Conservation (phyloP, 2,113 vertebrate genomes). For the Malurus alboscapulatus region DNA sequence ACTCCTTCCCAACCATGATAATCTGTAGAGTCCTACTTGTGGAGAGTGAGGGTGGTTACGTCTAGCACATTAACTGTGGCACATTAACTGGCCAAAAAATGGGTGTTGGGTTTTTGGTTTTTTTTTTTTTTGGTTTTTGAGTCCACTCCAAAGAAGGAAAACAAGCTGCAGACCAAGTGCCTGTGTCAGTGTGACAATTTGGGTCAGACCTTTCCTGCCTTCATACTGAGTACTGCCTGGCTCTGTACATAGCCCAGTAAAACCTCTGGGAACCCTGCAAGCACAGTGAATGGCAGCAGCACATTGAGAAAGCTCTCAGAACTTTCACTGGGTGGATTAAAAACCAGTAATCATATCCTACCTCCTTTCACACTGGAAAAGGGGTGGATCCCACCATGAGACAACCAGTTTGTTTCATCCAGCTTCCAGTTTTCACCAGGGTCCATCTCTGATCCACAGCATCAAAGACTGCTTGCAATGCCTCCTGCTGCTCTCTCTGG, state of each 20-base stretch:
- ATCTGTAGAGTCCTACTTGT: not conserved
- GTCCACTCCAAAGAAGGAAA: not conserved
- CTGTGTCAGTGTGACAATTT: not conserved
- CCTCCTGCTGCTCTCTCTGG: slow-evolving; percentile 3
- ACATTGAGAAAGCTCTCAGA: not conserved
- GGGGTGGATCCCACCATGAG: slow-evolving; percentile 68
- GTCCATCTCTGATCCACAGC: slow-evolving; percentile 71
- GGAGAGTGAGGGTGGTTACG: not conserved
- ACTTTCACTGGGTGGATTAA: not conserved
- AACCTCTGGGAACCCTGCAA: not conserved
- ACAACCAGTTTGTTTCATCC: slow-evolving; percentile 76
- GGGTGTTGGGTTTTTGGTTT: accelerated
- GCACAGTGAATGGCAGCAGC: not conserved
- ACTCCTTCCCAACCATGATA: not conserved
- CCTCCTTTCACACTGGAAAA: slow-evolving; percentile 66
- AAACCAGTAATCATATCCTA: slow-evolving; percentile 35
- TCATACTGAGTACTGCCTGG: not conserved
- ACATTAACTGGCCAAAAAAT: not conserved
- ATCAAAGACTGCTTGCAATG: slow-evolving; percentile 43
- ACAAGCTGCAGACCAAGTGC: accelerated
- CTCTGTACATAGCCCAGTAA: not conserved
- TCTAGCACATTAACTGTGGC: not conserved
- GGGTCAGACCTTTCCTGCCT: not conserved
- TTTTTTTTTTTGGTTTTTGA: not conserved
- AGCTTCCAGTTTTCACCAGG: slow-evolving; percentile 73